These are phyloP conservation scores for Rhinogobius similis DNA, from an alignment of 2,113 vertebrate genomes.

Conservation along the genomic window DNA sequence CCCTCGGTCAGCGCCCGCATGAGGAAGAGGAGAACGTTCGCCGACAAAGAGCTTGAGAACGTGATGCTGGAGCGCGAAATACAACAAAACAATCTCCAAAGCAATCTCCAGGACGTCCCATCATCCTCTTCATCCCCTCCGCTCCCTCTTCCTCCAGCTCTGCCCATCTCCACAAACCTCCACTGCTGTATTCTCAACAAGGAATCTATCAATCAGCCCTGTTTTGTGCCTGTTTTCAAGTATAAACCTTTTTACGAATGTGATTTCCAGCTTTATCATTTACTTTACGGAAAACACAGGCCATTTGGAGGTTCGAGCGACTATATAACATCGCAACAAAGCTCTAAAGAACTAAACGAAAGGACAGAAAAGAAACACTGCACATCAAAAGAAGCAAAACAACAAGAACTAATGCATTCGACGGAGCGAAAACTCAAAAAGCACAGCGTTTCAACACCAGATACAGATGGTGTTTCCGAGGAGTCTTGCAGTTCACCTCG, in stretches of 20 bases:
- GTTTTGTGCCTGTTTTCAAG: conserved; percentile 63
- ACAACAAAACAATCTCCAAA: conserved; percentile 69
- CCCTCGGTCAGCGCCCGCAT: conserved; percentile 71
- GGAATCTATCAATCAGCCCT: conserved; percentile 34
- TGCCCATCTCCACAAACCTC: conserved; percentile 38
- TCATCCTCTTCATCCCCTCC: conserved; percentile 41
- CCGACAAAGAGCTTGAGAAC: conserved; percentile 78
- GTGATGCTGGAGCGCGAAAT: conserved; percentile 76
- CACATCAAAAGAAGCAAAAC: conserved; percentile 26
- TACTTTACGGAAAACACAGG: conserved; percentile 51
- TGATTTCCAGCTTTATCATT: conserved; percentile 64
- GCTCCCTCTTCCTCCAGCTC: conserved; percentile 44
- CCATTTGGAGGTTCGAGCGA: conserved; percentile 31
- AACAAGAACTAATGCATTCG: conserved; percentile 22
- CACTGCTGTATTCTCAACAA: conserved; percentile 58
- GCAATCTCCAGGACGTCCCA: conserved; percentile 59
- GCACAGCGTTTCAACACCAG: conserved; percentile 9
- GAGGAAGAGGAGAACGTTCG: conserved; percentile 77
- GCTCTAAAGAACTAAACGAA: conserved; percentile 23
- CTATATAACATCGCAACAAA: conserved; percentile 32
- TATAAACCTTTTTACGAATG: conserved; percentile 68
- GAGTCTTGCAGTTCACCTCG: conserved; percentile 29
- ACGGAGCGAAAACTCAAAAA: conserved; percentile 34
- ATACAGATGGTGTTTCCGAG: conserved; percentile 24
- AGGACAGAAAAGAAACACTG: conserved; percentile 15